Evolutionary conservation across 2,888 invertebrate species (phyloP).

Genomic region (Biston betularia): DNA sequence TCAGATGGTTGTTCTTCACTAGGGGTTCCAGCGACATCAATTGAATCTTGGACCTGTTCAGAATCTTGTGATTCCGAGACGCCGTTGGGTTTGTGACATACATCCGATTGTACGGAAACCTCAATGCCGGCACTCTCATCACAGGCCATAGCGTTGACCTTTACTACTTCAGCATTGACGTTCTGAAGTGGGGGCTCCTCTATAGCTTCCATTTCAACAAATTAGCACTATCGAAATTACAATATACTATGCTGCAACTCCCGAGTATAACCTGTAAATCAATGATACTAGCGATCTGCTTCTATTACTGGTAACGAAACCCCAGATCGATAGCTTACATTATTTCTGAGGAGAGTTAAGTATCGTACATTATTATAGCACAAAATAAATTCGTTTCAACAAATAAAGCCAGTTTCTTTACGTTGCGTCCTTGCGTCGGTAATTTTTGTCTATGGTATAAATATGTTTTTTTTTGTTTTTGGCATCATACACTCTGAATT

Average conservation of each 20-base stretch:
- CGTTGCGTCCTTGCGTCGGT: slow-evolving; percentile 61
- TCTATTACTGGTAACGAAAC: slow-evolving; percentile 15
- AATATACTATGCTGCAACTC: slow-evolving; percentile 22
- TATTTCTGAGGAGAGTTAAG: slow-evolving; percentile 12
- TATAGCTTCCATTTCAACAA: slow-evolving; percentile 53
- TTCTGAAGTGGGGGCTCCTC: slow-evolving; percentile 57
- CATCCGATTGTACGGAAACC: slow-evolving; percentile 57
- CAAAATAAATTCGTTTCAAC: slow-evolving; percentile 35
- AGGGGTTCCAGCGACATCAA: slow-evolving; percentile 26
- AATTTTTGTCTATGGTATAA: slow-evolving; percentile 36
- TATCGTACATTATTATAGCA: slow-evolving; percentile 12
- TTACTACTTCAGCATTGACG: slow-evolving; percentile 55
- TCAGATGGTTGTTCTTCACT: neutral
- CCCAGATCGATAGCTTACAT: slow-evolving; percentile 16
- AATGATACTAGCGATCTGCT: slow-evolving; percentile 74
- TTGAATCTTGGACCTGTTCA: slow-evolving; percentile 30
- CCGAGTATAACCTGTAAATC: slow-evolving; percentile 49
- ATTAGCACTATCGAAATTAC: slow-evolving; percentile 35
- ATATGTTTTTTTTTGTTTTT: neutral
- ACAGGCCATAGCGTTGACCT: slow-evolving; percentile 54
- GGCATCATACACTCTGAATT: neutral
- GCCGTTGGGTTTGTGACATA: slow-evolving; percentile 75
- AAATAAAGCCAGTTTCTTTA: slow-evolving; percentile 50
- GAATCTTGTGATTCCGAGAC: slow-evolving; percentile 57
- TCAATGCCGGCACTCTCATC: slow-evolving; percentile 49